Evolutionary conservation across 2,113 vertebrate species (phyloP).

Genomic region (Catagonus wagneri): DNA sequence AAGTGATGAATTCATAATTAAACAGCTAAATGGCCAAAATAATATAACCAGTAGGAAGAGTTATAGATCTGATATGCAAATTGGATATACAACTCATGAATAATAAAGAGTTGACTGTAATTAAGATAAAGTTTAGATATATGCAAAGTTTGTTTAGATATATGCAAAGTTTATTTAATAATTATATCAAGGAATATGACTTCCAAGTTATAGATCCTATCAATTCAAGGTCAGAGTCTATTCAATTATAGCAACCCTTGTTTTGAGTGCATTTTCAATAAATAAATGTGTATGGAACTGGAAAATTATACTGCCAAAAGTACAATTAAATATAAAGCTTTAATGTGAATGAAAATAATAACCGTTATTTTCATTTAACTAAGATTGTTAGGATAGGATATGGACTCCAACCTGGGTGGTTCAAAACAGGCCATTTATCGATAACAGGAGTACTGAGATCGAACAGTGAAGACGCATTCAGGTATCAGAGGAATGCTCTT

Average conservation of each 20-base stretch:
- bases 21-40: not conserved
- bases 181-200: not conserved
- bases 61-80: constrained; percentile 3
- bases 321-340: not conserved
- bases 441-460: too few species aligned
- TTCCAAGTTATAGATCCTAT: constrained; percentile 7
- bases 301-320: not conserved
- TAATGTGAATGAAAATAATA: constrained; percentile 18
- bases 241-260: not conserved
- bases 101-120: not conserved
- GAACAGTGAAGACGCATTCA: too few species aligned
- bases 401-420: too few species aligned
- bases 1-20: not conserved
- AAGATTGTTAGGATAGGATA: not conserved
- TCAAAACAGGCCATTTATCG: too few species aligned
- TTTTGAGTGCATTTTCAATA: constrained; percentile 29
- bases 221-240: not conserved
- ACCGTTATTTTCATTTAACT: not conserved
- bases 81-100: not conserved
- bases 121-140: not conserved
- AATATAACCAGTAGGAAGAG: not conserved
- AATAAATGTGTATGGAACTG: not conserved
- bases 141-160: not conserved
- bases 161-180: constrained; percentile 19
- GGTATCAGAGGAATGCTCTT: too few species aligned